phyloP scores from a whole-genome alignment of 2,888 invertebrate species.

The Melikaiella ostensackeni region DNA sequence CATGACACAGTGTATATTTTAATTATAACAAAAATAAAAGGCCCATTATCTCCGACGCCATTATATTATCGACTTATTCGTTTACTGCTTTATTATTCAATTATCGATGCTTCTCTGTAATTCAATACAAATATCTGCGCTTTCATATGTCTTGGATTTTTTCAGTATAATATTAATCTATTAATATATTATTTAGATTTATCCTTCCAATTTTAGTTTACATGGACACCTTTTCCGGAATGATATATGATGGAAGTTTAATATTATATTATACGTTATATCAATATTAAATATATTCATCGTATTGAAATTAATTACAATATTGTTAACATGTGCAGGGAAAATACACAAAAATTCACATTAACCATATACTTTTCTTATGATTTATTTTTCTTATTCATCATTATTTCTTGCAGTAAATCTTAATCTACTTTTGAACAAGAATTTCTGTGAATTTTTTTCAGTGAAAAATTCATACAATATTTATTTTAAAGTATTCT shows the following conservation, averaged over 20 bases:
- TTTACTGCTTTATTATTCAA: constrained; percentile 28
- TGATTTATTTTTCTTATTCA: constrained; percentile 1
- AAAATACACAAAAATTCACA: constrained; percentile 29
- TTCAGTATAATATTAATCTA: constrained; percentile 17
- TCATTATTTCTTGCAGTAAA: background rate
- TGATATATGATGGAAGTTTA: constrained; percentile 22
- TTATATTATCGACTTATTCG: constrained; percentile 44
- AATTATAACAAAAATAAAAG: constrained; percentile 75
- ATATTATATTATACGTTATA: constrained; percentile 33
- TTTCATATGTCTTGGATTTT: constrained; percentile 25
- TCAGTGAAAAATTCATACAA: too few species aligned
- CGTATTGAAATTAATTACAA: constrained; percentile 25
- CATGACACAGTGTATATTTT: constrained; percentile 78
- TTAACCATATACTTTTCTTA: background rate
- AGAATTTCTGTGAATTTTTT: background rate
- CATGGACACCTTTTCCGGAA: constrained; percentile 14
- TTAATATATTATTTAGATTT: constrained; percentile 16
- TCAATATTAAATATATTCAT: constrained; percentile 38
- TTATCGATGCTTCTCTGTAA: constrained; percentile 30
- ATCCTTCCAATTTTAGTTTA: constrained; percentile 11
- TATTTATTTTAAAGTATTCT: too few species aligned
- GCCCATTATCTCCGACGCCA: constrained; percentile 66
- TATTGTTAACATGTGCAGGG: constrained; percentile 37
- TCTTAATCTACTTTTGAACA: background rate
- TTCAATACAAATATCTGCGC: constrained; percentile 23